phyloP scores from a whole-genome alignment of 2,113 vertebrate genomes.

The Eidolon helvum region DNA sequence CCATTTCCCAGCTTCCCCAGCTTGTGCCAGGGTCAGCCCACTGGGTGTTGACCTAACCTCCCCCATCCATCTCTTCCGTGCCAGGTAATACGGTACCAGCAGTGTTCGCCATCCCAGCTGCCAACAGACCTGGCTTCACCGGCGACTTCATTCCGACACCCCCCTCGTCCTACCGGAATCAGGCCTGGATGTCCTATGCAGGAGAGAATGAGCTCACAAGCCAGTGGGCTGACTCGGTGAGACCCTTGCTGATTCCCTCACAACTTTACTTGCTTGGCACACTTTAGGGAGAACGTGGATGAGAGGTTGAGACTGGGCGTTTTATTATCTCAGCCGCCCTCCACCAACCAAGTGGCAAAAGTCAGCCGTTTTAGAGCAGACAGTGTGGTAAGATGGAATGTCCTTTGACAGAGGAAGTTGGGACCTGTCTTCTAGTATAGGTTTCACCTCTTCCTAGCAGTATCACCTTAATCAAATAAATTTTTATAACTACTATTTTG shows the following conservation, averaged over 20 bases:
- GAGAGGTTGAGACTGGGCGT: background rate
- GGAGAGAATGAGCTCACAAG: slow-evolving; percentile 93
- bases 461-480: background rate
- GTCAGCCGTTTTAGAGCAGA: background rate
- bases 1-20: background rate
- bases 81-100: slow-evolving; percentile 96
- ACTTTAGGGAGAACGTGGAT: background rate
- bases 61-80: slow-evolving; percentile 42
- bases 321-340: background rate
- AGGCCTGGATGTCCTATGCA: slow-evolving; percentile 97
- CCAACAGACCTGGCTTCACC: slow-evolving; percentile 91
- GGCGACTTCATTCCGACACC: slow-evolving; percentile 96
- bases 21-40: background rate
- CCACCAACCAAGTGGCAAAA: background rate
- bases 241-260: slow-evolving; percentile 37
- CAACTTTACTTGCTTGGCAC: background rate
- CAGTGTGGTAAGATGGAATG: background rate
- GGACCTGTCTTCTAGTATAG: background rate
- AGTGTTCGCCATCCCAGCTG: slow-evolving; percentile 97
- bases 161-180: slow-evolving; percentile 93
- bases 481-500: background rate
- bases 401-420: background rate
- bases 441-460: background rate
- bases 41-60: background rate
- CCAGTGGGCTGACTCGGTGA: slow-evolving; percentile 98